Base-by-base conservation (phyloP, 2,888 invertebrate genomes). In the Spialia ferax region DNA sequence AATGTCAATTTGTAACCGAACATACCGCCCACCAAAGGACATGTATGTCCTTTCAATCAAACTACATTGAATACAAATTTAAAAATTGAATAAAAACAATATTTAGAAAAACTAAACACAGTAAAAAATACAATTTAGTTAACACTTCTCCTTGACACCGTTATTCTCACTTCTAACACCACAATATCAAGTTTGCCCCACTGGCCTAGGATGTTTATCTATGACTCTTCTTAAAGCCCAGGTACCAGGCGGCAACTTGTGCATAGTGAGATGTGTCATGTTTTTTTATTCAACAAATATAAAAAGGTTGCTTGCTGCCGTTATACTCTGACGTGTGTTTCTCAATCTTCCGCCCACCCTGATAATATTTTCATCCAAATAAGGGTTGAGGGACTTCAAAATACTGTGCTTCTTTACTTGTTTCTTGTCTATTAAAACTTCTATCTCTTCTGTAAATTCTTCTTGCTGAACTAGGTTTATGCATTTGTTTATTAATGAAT, bases 381-480 rank as follows among this genome's bases (percentile, higher is more conserved):
- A 45, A 1, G 45, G 45, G 18, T 45, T 45, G 18, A 45, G 18
- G 15, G 45, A 18, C 45, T 60, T 70, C 35, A 76, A 32, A 18
- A 0, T 42, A 20, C 74, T 73, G 8, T 11, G 71, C 20, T 10
- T 15, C 59, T 18, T 70, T 2, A 55, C 18, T n/a, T 55, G 55
- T 22, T 22, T 35, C 54, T 18, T 63, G 56, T 63, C 35, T 20
- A 11, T 50, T 22, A 52, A 52, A 23, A 23, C 38, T 32, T 48
- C 61, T 15, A 20, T 61, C 23, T 64, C 45, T 29, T 72, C 73
- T 59, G 8, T 0, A 67, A 70, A 73, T 42, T 70, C 65, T 62
- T 67, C 61, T 35, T 50, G 15, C 69, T 77, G 77, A 35, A 60
- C 61, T 18, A 32, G 22, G 45, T 35, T 69, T 42, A 75, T 72